Base-by-base conservation (phyloP, 1,140 invertebrate genomes). In the Euwallacea similis region DNA sequence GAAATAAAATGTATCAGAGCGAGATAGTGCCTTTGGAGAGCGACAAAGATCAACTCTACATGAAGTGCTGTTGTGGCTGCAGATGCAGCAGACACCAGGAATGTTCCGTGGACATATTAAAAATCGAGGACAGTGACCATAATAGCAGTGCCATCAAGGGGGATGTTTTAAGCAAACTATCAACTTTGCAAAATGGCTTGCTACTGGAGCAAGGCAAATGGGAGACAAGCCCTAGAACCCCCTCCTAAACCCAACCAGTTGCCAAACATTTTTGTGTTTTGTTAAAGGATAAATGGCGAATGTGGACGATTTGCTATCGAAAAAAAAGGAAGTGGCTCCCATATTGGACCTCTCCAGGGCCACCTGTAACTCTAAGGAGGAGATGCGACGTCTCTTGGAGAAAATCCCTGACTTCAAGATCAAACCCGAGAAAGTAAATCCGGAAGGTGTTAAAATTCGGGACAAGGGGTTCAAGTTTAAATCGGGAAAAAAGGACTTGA, bases 351-450 rank as follows among this genome's bases (percentile, higher is more conserved):
- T 96, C 64, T 93, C 91, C 61, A 91, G 91, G 81, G 88, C 89
- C 4, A 87, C 87, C 50, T 87, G 87, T 47, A 91, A 88, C 73
- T 88, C 88, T 13, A 87, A 89, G 72, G 93, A 95, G 76, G 93
- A 96, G 78, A 93, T 94, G 75, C 88, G 90, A 73, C 88, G 88
- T 63, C 85, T 94, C 21, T 85, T 93, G 75, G 92, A 95, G 74
- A 92, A 92, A 82, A 90, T 95, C 21, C 93, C 93, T 0, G 94
- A 97, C 78, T 95, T 92, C 76, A 94, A 93, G 83, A 94, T 95
- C 61, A 88, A 92, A 75, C 87, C 92, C 0, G 93, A 96, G 82
- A 95, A 94, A 85, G 86, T 90, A 10, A 84, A 83, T 60, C 78
- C 83, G 2, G 88, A 90, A 75, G 89, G 90, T 74, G 83, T 90